Evolutionary conservation across 1,140 invertebrate genomes (phyloP), one percentile per base, ranked within the genome.

Genomic region (Drosophila arawakana): DNA sequence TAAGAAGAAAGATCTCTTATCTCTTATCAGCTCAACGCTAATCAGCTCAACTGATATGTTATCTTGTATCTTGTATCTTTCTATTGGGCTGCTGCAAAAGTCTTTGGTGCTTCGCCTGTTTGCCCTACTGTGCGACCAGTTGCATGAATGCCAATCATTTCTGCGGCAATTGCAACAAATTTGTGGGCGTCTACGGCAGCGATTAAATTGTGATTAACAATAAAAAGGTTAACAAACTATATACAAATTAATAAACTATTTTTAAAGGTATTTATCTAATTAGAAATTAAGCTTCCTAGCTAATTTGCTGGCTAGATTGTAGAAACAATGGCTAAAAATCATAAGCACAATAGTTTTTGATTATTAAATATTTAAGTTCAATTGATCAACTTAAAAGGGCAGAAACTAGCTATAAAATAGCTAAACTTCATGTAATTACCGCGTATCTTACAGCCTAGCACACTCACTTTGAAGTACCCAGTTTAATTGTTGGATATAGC

Each of bases 111-210:
- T 96, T 94, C 65, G 94, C 93, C 15, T 95, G 94, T 69, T 83
- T 95, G 15, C 95, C 95, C 5, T 96, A 96, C 76, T 95, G 95
- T 63, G 93, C 94, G 57, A 94, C 95, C 63, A 94, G 93, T 18
- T 96, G 95, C 80, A 93, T 94, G 83, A 93, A 93, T 44, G 93
- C 94, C 8, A 94, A 95, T 72, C 95, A 96, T 83, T 95, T 94
- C 71, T 96, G 96, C 79, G 95, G 95, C n/a, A 93, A 93, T 65
- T 96, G 96, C 80, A 93, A 93, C 44, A 88, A 93, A 13, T 96
- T 93, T 74, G 90, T 96, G 21, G 96, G 95, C 34, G 92, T 93
- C n/a, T 95, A 95, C 60, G 76, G 47, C 70, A 77, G 75, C 50
- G 83, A 82, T 65, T 86, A 76, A 55, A 59, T 46, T 30, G 25